Evolutionary conservation across 2,113 vertebrate genomes (phyloP), one percentile per base, ranked within the genome.

Genomic region (Myrmecophaga tridactyla): DNA sequence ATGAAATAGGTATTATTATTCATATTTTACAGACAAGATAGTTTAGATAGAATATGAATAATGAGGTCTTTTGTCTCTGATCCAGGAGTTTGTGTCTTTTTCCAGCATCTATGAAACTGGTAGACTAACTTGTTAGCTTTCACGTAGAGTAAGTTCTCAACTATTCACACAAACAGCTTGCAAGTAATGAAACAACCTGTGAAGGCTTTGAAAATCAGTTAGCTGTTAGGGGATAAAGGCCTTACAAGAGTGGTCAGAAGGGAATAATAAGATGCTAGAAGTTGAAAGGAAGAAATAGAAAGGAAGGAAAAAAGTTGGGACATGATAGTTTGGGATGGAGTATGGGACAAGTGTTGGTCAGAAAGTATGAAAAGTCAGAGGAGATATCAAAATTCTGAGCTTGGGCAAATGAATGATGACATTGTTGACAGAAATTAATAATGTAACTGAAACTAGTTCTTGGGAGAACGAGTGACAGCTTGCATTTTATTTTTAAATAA

Each of bases 291-390:
- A 73, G 86, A 96, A 92, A 95, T 77, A 94, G 62, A 82, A 43
- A 94, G 65, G 25, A 77, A 29, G 41, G 60, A 93, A 75, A 75
- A 89, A 85, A 43, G 4, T 86, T 13, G 90, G 84, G 95, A 89
- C 21, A 72, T 51, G 94, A 34, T 92, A 85, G 98, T 97, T 94
- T 85, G 63, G 46, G 95, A 92, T 92, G 34, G 36, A 81, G 23
- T 6, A 2, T 97, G 90, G 60, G 48, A 53, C 15, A 90, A 95
- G 89, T 69, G 29, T 14, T 60, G n/a, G 48, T 51, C 51, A 89
- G 36, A 86, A 87, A 65, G 29, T 75, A 77, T 83, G 14, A 63
- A 86, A 87, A 51, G 34, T 91, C 31, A 72, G 87, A 89, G 72
- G 43, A 41, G 21, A n/a, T 46, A 67, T 11, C 77, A 62, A 78